Evolutionary conservation across 2,113 vertebrate genomes (phyloP).

Genomic region (Rhegmatorhina hoffmannsi): DNA sequence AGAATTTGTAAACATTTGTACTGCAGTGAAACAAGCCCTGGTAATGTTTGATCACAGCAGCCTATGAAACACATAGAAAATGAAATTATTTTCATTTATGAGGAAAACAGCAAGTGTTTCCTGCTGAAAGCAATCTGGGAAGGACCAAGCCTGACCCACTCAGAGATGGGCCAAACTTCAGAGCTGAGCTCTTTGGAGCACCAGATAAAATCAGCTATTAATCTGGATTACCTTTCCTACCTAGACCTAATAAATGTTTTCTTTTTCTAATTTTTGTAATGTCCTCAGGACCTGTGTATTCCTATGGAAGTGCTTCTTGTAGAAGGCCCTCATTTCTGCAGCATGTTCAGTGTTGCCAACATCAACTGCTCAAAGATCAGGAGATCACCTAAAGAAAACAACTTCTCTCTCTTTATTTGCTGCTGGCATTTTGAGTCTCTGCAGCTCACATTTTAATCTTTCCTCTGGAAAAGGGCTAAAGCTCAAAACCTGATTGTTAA

Average conservation of each 20-base stretch:
- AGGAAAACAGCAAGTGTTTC: neutral
- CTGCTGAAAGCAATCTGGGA: neutral
- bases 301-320: accelerated
- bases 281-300: neutral
- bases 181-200: neutral
- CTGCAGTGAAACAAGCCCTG: neutral
- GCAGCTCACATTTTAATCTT: neutral
- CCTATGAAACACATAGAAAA: neutral
- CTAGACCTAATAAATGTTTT: neutral
- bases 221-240: neutral
- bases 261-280: neutral
- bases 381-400: neutral
- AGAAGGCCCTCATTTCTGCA: neutral
- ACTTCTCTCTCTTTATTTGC: neutral
- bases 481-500: neutral
- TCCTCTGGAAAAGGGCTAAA: neutral
- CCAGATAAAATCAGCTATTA: neutral
- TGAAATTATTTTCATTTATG: neutral
- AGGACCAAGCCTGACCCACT: neutral
- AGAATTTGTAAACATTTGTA: neutral
- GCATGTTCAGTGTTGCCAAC: accelerated
- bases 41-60: neutral
- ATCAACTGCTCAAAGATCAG: neutral
- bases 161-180: neutral
- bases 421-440: neutral